phyloP scores from a whole-genome alignment of 2,797 vertebrate species.

The Fundulus diaphanus region DNA sequence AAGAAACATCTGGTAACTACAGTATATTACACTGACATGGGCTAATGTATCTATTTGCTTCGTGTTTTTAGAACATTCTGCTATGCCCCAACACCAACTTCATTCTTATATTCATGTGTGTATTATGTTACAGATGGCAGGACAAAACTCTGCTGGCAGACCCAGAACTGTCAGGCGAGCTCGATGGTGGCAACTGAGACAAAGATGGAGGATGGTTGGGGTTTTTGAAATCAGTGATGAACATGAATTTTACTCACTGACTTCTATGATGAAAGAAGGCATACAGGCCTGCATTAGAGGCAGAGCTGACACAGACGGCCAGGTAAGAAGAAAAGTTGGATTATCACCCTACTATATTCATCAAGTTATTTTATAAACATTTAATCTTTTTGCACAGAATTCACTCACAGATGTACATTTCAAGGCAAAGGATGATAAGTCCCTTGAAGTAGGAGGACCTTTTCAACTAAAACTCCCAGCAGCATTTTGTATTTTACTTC shows the following conservation, averaged over 20 bases:
- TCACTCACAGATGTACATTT: not conserved
- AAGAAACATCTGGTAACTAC: no score
- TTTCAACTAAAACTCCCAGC: not conserved
- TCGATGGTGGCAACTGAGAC: not conserved
- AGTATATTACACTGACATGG: no score
- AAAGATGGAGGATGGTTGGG: constrained; percentile 5
- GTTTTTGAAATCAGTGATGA: not conserved
- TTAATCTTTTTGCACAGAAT: not conserved
- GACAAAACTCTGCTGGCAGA: not conserved
- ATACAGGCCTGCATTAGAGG: not conserved
- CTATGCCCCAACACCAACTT: not conserved
- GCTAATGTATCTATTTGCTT: no score
- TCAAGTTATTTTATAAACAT: not conserved
- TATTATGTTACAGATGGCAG: not conserved
- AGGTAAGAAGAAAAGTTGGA: not conserved
- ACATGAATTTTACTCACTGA: constrained; percentile 1
- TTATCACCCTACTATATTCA: not conserved
- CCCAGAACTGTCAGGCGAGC: not conserved
- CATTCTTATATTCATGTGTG: not conserved
- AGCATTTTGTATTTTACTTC: not conserved
- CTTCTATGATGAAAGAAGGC: not conserved
- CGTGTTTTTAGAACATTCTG: no score
- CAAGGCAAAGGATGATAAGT: not conserved
- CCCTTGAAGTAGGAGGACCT: not conserved
- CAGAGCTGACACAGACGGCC: not conserved